Evolutionary conservation across 2,797 vertebrate species (phyloP).

Genomic region (Muscicapa striata): DNA sequence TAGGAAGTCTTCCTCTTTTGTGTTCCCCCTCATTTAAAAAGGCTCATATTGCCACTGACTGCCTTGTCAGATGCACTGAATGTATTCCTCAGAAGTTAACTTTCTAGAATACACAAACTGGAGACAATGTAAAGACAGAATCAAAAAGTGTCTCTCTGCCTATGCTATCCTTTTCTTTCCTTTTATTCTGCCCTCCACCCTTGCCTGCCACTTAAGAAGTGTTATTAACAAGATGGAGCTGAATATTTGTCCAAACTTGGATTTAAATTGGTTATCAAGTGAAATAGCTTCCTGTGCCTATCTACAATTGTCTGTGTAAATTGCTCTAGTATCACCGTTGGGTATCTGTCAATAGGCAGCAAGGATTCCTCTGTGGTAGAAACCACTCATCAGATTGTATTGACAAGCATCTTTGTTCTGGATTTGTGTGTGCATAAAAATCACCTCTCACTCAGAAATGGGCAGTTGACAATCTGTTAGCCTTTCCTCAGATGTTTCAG

Average conservation of each 20-base stretch:
- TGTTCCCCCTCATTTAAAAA: not conserved
- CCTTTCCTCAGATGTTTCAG: not conserved
- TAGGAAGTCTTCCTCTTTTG: not conserved
- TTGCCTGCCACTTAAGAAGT: no score
- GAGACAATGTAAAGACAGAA: not conserved
- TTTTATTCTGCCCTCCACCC: not conserved
- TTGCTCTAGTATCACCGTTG: not conserved
- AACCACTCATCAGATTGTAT: not conserved
- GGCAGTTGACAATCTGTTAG: not conserved
- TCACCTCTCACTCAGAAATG: not conserved
- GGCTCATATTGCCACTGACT: not conserved
- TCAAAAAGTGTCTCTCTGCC: not conserved
- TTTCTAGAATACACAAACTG: not conserved
- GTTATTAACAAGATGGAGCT: not conserved
- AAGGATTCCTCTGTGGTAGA: not conserved
- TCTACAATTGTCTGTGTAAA: not conserved
- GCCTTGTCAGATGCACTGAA: not conserved
- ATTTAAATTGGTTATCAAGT: not conserved
- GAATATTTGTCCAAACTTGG: not conserved
- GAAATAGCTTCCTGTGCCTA: not conserved
- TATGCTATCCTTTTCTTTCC: not conserved
- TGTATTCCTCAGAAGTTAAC: not conserved
- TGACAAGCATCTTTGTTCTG: not conserved
- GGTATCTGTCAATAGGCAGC: not conserved
- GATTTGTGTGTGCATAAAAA: not conserved